phyloP scores from a whole-genome alignment of 2,888 invertebrate species.

The Branchipolynoe longqiensis region DNA sequence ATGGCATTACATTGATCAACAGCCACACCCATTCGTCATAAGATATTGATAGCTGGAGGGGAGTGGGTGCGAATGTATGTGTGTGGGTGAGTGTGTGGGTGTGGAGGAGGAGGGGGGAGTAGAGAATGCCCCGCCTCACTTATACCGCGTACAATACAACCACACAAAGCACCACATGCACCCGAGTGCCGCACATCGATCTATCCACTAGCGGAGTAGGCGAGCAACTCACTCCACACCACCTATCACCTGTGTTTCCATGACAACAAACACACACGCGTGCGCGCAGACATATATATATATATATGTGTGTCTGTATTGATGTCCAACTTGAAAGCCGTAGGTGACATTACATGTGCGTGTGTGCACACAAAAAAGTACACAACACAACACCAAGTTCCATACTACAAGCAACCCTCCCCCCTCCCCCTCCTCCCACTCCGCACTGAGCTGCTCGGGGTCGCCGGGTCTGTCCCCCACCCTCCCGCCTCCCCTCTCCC shows the following conservation, averaged over 20 bases:
- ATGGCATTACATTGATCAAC: slow-evolving; percentile 57
- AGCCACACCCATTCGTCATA: slow-evolving; percentile 56
- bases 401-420: too few species aligned
- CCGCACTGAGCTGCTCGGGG: too few species aligned
- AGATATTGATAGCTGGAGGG: slow-evolving; percentile 39
- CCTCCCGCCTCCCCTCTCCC: background rate
- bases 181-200: background rate
- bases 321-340: background rate
- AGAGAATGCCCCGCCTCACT: too few species aligned
- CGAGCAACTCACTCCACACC: background rate
- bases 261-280: slow-evolving; percentile 5
- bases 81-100: too few species aligned
- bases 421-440: background rate
- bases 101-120: too few species aligned
- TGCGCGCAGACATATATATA: background rate
- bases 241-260: slow-evolving; percentile 38
- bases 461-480: background rate
- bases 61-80: too few species aligned
- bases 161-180: slow-evolving; percentile 33
- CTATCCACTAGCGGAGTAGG: background rate
- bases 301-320: too few species aligned
- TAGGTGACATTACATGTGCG: background rate
- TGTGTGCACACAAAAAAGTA: background rate
- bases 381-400: background rate
- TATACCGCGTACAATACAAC: slow-evolving; percentile 26